phyloP scores from a whole-genome alignment of 2,113 vertebrate genomes.

The Sorex fumeus region DNA sequence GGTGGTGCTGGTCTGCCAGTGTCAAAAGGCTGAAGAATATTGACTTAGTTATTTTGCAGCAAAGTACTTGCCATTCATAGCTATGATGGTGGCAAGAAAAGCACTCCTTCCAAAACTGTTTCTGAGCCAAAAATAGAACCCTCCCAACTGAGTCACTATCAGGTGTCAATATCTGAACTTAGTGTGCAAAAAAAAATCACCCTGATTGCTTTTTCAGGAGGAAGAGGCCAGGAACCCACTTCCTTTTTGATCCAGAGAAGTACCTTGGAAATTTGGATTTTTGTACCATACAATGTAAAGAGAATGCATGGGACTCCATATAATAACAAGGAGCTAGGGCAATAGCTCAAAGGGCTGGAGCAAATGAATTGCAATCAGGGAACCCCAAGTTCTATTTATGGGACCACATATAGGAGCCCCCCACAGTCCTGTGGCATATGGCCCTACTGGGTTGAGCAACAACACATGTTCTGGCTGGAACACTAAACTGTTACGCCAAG shows the following conservation, averaged over 20 bases:
- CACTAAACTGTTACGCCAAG: too few species aligned
- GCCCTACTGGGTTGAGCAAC: too few species aligned
- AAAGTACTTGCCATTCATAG: neutral
- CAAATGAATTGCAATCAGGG: too few species aligned
- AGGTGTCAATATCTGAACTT: neutral
- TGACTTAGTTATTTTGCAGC: neutral
- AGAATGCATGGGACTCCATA: neutral
- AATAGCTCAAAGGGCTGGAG: too few species aligned
- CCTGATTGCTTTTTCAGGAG: neutral
- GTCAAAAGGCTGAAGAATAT: too few species aligned
- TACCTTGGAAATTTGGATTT: neutral
- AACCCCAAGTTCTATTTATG: too few species aligned
- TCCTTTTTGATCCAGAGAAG: neutral
- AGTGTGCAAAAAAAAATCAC: neutral
- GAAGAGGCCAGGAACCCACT: neutral
- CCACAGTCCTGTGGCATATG: too few species aligned
- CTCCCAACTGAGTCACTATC: neutral
- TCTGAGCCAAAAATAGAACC: neutral
- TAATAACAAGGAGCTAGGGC: neutral
- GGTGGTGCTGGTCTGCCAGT: too few species aligned
- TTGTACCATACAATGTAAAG: neutral
- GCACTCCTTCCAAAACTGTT: neutral
- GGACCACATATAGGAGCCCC: too few species aligned
- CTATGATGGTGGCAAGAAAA: neutral
- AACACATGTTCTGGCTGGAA: too few species aligned